Evolutionary conservation across 1,140 invertebrate genomes (phyloP).

Genomic region (Zaprionus davidi): DNA sequence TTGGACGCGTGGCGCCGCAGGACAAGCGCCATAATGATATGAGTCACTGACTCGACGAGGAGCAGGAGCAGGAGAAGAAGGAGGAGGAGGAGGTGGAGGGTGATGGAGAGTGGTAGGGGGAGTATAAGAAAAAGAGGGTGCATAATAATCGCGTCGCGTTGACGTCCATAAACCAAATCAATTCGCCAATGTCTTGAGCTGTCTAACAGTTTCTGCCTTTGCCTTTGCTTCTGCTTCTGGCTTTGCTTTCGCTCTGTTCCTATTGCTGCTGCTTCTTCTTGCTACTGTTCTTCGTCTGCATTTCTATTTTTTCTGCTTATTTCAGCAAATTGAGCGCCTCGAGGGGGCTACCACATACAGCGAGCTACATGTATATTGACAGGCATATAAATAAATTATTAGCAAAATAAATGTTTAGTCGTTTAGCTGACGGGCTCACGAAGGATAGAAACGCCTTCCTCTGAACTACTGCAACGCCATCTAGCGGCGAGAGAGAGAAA

Average conservation of each 20-base stretch:
- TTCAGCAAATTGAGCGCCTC: conserved; percentile 74
- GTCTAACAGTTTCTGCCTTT: conserved; percentile 39
- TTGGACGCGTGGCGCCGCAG: conserved; percentile 64
- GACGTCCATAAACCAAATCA: conserved; percentile 78
- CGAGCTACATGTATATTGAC: conserved; percentile 64
- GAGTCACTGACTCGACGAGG: conserved; percentile 56
- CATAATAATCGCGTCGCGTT: conserved; percentile 75
- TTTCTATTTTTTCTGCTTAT: conserved; percentile 62
- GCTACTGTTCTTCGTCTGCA: conserved; percentile 10
- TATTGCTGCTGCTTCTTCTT: neutral
- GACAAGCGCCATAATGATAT: conserved; percentile 75
- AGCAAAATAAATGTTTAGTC: conserved; percentile 76
- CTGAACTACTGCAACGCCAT: conserved; percentile 25
- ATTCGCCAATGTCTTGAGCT: conserved; percentile 50
- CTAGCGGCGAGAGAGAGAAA: conserved; percentile 26
- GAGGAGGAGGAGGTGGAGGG: neutral
- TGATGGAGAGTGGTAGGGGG: neutral
- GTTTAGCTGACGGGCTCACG: conserved; percentile 35
- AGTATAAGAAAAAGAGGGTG: conserved; percentile 37
- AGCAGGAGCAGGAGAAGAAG: neutral
- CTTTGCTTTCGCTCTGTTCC: neutral
- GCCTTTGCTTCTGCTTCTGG: neutral
- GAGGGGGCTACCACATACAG: conserved; percentile 28
- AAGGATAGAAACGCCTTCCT: neutral
- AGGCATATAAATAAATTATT: conserved; percentile 79